A percentile compares a stretch with the other conserved stretches of the same genome.
Conservation (phyloP, 1,140 invertebrate species). For the Portunus trituberculatus region DNA sequence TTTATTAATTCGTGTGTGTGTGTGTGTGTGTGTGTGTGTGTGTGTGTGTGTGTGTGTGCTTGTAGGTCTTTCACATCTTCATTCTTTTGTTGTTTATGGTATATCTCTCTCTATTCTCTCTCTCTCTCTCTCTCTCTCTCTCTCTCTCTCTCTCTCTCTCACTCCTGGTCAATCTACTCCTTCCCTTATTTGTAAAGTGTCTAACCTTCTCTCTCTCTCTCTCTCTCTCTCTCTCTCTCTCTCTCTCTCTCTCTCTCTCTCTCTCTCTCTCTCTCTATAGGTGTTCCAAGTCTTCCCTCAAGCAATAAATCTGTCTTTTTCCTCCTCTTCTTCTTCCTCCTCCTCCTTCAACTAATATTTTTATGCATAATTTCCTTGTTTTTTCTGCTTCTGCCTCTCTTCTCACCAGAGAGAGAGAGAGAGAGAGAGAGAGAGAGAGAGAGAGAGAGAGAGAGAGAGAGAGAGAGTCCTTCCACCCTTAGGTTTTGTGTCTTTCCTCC, state of each 20-base stretch:
- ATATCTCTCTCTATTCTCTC: background rate
- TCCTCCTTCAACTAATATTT: background rate
- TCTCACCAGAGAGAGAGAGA: background rate
- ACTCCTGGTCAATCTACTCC: background rate
- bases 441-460: background rate
- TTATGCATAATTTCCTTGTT: background rate
- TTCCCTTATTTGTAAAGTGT: background rate
- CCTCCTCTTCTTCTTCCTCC: background rate
- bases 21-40: background rate
- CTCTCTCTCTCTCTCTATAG: background rate
- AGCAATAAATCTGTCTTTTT: too few relatives aligned
- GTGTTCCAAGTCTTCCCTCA: background rate
- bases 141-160: background rate
- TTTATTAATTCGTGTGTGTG: background rate
- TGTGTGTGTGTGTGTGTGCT: too few relatives aligned
- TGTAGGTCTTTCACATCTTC: too few relatives aligned
- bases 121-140: constrained; percentile 7
- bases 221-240: too few relatives aligned
- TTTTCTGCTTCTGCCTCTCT: background rate
- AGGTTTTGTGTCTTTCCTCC: constrained; percentile 33
- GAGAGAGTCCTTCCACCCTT: background rate
- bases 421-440: background rate
- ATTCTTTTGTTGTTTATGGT: background rate
- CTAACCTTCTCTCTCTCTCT: background rate
- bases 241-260: background rate